Base-by-base conservation (phyloP, 2,797 vertebrate species). In the Halcyon leucocephala region DNA sequence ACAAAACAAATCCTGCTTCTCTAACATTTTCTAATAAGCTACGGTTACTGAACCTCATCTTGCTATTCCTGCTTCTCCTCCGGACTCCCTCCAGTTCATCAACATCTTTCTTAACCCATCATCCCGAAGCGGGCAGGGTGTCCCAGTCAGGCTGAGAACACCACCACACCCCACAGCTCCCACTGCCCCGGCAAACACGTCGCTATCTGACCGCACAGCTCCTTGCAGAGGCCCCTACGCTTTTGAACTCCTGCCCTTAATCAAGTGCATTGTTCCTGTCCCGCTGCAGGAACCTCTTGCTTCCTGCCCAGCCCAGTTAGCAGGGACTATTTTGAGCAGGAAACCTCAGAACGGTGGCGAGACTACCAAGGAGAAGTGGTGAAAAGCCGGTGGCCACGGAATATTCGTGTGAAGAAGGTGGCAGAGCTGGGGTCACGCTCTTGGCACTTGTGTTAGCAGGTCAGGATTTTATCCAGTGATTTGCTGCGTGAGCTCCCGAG, bases 1-100 rank as follows among this genome's bases (percentile, higher is more conserved):
- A 65, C 83, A 74, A 78, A 92, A 81, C 70, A 92, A 92, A 65
- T 12, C 8, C 51, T 0, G 0, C 35, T 86, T 18, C 58, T 80
- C 52, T 28, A 64, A 39, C 64, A 80, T 77, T 91, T 77, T 89
- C 78, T 83, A 60, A 83, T 60, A 81, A 92, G 64, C 60, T 49
- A 5, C 2, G 25, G 58, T 72, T 65, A 18, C 89, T 49, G 37
- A 86, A 72, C 49, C 60, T 94, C 74, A 8, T 61, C 62, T 39
- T 26, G 6, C 24, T 60, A 33, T 51, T 91, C 4, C 1, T 55
- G 52, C 70, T 77, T n/a, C 55, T 71, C 62, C 70, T 46, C 71
- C 61, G 86, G 74, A 57, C 37, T 88, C 55, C 76, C 51, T 94
- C 71, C 82, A 72, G 64, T 9, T 31, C 52, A 12, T 49, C 73